Conservation (phyloP, 2,113 vertebrate genomes). For the Zosterops lateralis region DNA sequence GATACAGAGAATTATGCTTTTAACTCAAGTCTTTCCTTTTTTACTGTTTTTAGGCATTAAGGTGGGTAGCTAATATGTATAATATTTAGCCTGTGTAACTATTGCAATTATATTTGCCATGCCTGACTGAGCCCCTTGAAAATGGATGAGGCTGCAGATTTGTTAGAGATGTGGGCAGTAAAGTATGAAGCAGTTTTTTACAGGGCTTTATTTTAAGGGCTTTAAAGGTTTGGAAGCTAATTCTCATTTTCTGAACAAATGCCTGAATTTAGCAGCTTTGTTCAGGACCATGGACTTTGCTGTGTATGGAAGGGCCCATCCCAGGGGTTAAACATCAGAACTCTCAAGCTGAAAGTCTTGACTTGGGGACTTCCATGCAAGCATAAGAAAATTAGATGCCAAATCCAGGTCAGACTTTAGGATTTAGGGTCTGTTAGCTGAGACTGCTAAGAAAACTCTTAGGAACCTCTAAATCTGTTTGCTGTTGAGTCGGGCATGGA, state of each 20-base stretch:
- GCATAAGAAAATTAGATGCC: not conserved
- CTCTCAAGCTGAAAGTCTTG: not conserved
- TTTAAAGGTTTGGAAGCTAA: not conserved
- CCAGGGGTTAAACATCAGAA: not conserved
- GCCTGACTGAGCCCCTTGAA: not conserved
- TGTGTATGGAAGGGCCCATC: not conserved
- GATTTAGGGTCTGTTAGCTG: not conserved
- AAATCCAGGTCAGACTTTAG: accelerated
- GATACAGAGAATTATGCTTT: not conserved
- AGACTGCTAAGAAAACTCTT: not conserved
- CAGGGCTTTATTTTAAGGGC: not conserved
- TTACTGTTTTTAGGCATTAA: not conserved
- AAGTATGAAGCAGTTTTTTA: not conserved
- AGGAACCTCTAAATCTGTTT: not conserved
- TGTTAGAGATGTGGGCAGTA: not conserved
- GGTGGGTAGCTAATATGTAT: not conserved
- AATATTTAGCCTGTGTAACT: not conserved
- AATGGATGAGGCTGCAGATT: not conserved
- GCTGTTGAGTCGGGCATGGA: not conserved
- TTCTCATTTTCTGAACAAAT: not conserved
- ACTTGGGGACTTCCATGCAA: not conserved
- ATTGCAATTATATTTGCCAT: accelerated
- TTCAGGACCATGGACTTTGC: not conserved
- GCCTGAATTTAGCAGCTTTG: not conserved
- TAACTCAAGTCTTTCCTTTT: not conserved